Base-by-base conservation (phyloP, 2,888 invertebrate genomes). In the Ormyrus rosae region DNA sequence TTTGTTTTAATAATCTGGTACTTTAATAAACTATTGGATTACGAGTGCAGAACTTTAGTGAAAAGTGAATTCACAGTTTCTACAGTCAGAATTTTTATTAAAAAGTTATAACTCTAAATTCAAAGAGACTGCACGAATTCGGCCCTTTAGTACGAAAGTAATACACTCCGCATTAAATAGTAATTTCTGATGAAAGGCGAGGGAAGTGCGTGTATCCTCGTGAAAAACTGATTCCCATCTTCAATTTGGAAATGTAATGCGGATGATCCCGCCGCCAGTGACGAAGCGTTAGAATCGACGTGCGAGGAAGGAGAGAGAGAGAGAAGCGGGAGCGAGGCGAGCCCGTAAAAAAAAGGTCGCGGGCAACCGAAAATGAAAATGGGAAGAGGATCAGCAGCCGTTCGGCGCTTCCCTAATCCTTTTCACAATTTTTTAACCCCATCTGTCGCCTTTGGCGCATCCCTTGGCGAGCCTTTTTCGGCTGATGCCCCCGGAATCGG, bases 381-480 rank as follows among this genome's bases (percentile, higher is more conserved):
- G 86, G 86, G 85, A 83, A 87, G 86, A 84, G 86, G 86, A 88
- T 88, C 87, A 86, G 85, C 87, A 85, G 78, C 79, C 81, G 79
- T 73, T 81, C 74, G 68, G 53, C 67, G 69, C 68, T 80, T 75
- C 75, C 78, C 78, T 89, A 90, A 90, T 90, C 90, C 90, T 90
- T 90, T 90, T 88, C 87, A 88, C 85, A 88, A 89, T 89, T 89
- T 89, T 90, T 90, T 89, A 90, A 90, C 89, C 90, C 90, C 90
- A 91, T 91, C 90, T 91, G 90, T 91, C 89, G 87, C 86, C 85
- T 88, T 87, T 85, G 86, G 85, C 83, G 83, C 82, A 83, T 83
- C 83, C 84, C 81, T 84, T 81, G 85, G 82, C 86, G 84, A 81
- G 77, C 55, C 75, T 77, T 82, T 73, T 19, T 19, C 19, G 19